Percentiles rank a stretch among this genome's conserved stretches.
phyloP scores from a whole-genome alignment of 2,888 invertebrate species.

The Sphinx pinastri region DNA sequence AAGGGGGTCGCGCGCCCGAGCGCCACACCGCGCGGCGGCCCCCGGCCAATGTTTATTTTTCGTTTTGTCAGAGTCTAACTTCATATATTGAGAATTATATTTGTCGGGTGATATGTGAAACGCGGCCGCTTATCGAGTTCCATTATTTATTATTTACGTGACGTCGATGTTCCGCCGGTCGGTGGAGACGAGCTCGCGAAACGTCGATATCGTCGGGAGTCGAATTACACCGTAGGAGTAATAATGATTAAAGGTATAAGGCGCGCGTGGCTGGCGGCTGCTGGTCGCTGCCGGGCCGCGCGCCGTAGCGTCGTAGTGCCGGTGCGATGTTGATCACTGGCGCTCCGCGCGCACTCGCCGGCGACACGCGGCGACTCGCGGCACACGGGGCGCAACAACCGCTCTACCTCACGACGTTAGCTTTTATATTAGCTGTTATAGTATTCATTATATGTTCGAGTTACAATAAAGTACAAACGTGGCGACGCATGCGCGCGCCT shows the following conservation, averaged over 20 bases:
- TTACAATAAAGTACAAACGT: slow-evolving; percentile 77
- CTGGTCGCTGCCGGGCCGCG: slow-evolving; percentile 55
- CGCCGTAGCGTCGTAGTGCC: slow-evolving; percentile 77
- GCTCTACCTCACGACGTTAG: slow-evolving; percentile 79
- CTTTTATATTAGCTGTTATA: slow-evolving; percentile 80
- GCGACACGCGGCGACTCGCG: slow-evolving; percentile 36
- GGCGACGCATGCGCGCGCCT: slow-evolving; percentile 72
- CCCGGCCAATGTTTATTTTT: slow-evolving; percentile 52
- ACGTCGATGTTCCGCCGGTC: slow-evolving; percentile 81
- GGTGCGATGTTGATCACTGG: slow-evolving; percentile 81
- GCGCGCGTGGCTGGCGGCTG: slow-evolving; percentile 59
- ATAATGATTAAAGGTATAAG: slow-evolving; percentile 79
- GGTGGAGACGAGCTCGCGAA: slow-evolving; percentile 83
- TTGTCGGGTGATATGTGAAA: slow-evolving; percentile 83
- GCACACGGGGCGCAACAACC: slow-evolving; percentile 51
- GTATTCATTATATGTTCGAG: slow-evolving; percentile 82
- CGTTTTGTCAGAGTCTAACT: slow-evolving; percentile 76
- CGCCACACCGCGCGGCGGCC: slow-evolving; percentile 74
- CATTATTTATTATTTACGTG: slow-evolving; percentile 78
- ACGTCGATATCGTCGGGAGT: slow-evolving; percentile 83
- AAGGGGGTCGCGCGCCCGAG: slow-evolving; percentile 72
- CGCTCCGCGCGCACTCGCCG: slow-evolving; percentile 39
- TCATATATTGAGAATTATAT: slow-evolving; percentile 84
- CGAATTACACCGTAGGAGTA: slow-evolving; percentile 81
- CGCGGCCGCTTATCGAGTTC: slow-evolving; percentile 81